phyloP scores from a whole-genome alignment of 1,140 invertebrate genomes.

The Leptoteleia sp. region DNA sequence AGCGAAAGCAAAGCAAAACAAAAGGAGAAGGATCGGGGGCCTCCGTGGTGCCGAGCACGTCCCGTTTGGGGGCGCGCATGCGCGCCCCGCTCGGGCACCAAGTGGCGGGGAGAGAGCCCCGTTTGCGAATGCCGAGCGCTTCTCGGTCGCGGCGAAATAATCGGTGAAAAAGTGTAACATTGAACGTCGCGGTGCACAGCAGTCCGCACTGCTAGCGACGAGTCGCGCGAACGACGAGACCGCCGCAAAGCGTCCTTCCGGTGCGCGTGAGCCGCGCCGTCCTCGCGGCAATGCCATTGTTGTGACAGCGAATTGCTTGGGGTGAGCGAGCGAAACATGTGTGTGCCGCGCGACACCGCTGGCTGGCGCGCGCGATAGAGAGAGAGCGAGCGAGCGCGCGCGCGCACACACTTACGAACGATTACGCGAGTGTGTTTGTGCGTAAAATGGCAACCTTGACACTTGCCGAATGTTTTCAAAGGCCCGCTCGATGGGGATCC shows the following conservation, averaged over 20 bases:
- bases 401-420: slow-evolving; percentile 25
- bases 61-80: slow-evolving; percentile 54
- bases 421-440: slow-evolving; percentile 28
- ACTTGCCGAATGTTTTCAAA: slow-evolving; percentile 75
- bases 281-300: slow-evolving; percentile 69
- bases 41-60: slow-evolving; percentile 20
- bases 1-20: slow-evolving; percentile 29
- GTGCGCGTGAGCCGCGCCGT: slow-evolving; percentile 30
- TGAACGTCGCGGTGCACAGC: slow-evolving; percentile 7
- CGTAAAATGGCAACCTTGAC: slow-evolving; percentile 79
- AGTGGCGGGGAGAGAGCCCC: slow-evolving; percentile 70
- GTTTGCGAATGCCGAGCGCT: slow-evolving; percentile 71
- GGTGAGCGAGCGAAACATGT: slow-evolving; percentile 38
- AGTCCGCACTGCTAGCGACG: background rate
- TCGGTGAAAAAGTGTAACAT: slow-evolving; percentile 65
- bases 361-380: background rate
- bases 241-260: slow-evolving; percentile 10
- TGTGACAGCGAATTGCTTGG: slow-evolving; percentile 69
- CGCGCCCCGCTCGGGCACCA: slow-evolving; percentile 51
- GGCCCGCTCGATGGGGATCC: slow-evolving; percentile 36
- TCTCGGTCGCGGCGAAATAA: slow-evolving; percentile 68
- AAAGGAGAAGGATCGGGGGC: slow-evolving; percentile 36
- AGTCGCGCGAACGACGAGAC: slow-evolving; percentile 5
- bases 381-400: slow-evolving; percentile 26
- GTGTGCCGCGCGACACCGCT: background rate